Base-by-base conservation (phyloP, 2,113 vertebrate genomes). In the Cephalopterus ornatus region DNA sequence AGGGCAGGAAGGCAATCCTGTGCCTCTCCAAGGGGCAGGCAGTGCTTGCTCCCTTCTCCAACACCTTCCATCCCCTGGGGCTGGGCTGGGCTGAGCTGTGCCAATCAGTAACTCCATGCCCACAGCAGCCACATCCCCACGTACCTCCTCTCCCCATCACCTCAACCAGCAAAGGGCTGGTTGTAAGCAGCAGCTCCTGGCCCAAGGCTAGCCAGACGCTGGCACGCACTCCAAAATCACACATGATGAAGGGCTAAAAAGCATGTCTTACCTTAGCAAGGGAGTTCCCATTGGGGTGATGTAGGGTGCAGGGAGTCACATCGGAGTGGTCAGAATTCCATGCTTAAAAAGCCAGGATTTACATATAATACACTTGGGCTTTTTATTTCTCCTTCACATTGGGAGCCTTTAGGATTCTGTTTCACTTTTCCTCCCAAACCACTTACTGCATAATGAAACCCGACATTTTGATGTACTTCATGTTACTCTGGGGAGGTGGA, bases 391-490 rank as follows among this genome's bases (percentile, higher is more conserved):
- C 12, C 33, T 91, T 59, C 37, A 53, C 26, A 35, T 3, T 73
- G 23, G 41, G 28, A 86, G 79, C 37, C 83, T 91, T 70, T 58
- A 70, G 79, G 47, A 27, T 33, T 80, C 20, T 59, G 46, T 93
- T 96, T 81, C 59, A 63, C 33, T 84, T 78, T 87, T 82, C 66
- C 56, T 89, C 73, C 61, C 46, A 81, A 59, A 72, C 26, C 42
- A 75, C 47, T 67, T 72, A 63, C 14, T 67, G 35, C 44, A 62
- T 67, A 94, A 81, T 81, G 56, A 84, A 92, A 89, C 42, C 24
- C 86, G 89, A 92, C 50, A 70, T 90, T 88, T 83, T 84, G 37
- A 78, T 87, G 65, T 73, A 66, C 50, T 80, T 91, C 58, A 62
- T 14, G 8, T 84, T 85, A 80, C 80, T 47, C 32, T 0, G 2